Evolutionary conservation across 2,888 invertebrate genomes (phyloP).

Genomic region (Sceliomorpha sp.): DNA sequence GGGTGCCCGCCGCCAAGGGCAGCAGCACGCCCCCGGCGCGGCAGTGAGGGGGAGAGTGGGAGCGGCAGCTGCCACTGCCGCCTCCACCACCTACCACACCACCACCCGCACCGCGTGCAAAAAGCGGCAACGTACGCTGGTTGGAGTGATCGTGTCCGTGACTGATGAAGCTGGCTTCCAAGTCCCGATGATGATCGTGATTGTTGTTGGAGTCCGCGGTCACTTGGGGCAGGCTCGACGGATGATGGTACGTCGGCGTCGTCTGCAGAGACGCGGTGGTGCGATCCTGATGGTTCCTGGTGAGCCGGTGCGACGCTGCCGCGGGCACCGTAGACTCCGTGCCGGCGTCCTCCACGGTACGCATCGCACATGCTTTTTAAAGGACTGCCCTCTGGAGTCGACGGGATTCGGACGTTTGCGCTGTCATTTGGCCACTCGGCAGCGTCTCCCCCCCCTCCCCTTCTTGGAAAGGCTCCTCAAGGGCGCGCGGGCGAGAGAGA

Average conservation of each 20-base stretch:
- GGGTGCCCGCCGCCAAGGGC: no score
- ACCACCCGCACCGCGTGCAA: no score
- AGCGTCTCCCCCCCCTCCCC: no score
- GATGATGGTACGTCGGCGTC: conserved; percentile 44
- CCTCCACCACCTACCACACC: conserved; percentile 28
- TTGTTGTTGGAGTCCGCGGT: conserved; percentile 76
- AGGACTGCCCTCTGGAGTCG: conserved; percentile 27
- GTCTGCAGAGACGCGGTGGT: conserved; percentile 54
- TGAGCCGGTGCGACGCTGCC: conserved; percentile 49
- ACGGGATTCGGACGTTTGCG: no score
- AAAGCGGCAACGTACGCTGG: conserved; percentile 75
- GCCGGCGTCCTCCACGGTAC: conserved; percentile 72
- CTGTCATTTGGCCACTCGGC: no score
- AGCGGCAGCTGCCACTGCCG: conserved; percentile 25
- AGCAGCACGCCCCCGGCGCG: no score
- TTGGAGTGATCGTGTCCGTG: conserved; percentile 73
- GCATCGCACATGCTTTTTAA: conserved; percentile 64
- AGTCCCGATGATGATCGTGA: conserved; percentile 75
- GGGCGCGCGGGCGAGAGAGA: not conserved
- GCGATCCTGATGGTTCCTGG: conserved; percentile 58
- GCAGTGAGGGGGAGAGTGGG: no score
- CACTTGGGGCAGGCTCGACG: conserved; percentile 49
- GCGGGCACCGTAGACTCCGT: conserved; percentile 63
- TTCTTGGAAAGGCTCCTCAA: no score
- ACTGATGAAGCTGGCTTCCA: conserved; percentile 65